Evolutionary conservation across 2,888 invertebrate genomes (phyloP).

Genomic region (Acanthococcus lagerstroemiae): DNA sequence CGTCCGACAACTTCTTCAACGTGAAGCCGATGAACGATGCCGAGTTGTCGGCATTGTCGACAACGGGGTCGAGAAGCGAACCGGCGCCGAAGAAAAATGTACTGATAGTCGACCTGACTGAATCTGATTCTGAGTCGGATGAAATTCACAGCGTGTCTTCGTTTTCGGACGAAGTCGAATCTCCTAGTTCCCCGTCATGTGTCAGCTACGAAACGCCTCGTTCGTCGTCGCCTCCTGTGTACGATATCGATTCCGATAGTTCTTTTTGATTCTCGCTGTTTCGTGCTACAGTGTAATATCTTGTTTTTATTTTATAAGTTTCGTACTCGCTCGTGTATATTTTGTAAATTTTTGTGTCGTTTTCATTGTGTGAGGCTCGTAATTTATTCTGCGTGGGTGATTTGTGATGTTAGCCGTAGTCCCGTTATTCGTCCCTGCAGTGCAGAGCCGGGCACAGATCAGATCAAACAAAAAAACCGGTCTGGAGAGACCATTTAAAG

Average conservation of each 20-base stretch:
- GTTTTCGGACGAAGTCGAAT: neutral
- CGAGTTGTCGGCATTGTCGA: neutral
- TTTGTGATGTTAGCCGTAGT: too few relatives aligned
- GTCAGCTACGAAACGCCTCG: neutral
- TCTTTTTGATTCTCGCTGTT: neutral
- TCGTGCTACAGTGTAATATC: neutral
- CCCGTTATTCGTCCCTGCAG: too few relatives aligned
- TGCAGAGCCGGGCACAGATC: too few relatives aligned
- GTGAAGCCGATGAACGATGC: neutral
- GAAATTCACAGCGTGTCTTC: neutral
- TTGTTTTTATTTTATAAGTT: neutral
- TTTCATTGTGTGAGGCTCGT: too few relatives aligned
- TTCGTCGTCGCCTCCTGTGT: conserved; percentile 5
- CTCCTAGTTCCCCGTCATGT: neutral
- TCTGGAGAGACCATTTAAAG: too few relatives aligned
- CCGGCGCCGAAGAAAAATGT: conserved; percentile 4
- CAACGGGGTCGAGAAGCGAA: neutral
- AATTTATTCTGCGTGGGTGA: too few relatives aligned
- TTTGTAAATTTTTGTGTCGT: too few relatives aligned
- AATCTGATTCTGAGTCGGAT: conserved; percentile 19
- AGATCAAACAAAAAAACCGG: too few relatives aligned
- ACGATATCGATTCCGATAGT: conserved; percentile 13
- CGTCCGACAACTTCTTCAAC: too few relatives aligned
- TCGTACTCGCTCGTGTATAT: too few relatives aligned
- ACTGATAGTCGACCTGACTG: conserved; percentile 14